Evolutionary conservation across 2,113 vertebrate species (phyloP), one percentile per base, ranked within the genome.

Genomic region (Sturnira hondurensis): DNA sequence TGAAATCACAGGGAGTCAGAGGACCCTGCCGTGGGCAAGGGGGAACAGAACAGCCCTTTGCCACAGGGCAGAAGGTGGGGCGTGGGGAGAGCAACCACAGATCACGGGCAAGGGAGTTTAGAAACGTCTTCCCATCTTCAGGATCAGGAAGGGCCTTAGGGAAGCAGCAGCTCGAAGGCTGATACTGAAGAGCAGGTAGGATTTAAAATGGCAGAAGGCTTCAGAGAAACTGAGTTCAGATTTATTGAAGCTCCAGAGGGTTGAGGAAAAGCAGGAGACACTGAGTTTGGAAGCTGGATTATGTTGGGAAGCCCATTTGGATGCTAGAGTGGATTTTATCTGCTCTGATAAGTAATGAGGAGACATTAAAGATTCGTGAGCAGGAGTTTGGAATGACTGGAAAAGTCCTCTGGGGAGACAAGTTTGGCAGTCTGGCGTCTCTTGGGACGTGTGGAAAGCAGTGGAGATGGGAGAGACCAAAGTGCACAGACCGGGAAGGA

Each of bases 401-500:
- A 70, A 74, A 28, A 63, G 50, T 80, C 52, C 24, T 11, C 43
- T 26, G 1, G 0, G 85, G 65, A 45, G 71, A 74, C 3, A 8
- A 36, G 58, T 22, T 28, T 28, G n/a, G n/a, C 7, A 38, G 22
- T 43, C 50, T 80, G 41, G 19, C 0, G 28, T 80, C 15, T 68
- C 70, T 68, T 43, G 56, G 1, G 54, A 14, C 28, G 22, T 56
- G 36, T 68, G 78, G 71, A 81, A 58, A 78, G 67, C 47, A 16
- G 0, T 26, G n/a, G 19, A 45, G 16, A 61, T 54, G 31, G 61
- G 16, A 83, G 43, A 67, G 33, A 38, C 7, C 1, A 1, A 45
- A 22, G 14, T 1, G 0, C 12, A 4, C 7, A 45, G n/a, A 52
- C 11, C 10, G 67, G 38, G 4, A 17, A 58, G 22, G 33, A 47